These are phyloP conservation scores for Grallaria varia DNA, from an alignment of 2,113 vertebrate genomes.

Conservation along the genomic window DNA sequence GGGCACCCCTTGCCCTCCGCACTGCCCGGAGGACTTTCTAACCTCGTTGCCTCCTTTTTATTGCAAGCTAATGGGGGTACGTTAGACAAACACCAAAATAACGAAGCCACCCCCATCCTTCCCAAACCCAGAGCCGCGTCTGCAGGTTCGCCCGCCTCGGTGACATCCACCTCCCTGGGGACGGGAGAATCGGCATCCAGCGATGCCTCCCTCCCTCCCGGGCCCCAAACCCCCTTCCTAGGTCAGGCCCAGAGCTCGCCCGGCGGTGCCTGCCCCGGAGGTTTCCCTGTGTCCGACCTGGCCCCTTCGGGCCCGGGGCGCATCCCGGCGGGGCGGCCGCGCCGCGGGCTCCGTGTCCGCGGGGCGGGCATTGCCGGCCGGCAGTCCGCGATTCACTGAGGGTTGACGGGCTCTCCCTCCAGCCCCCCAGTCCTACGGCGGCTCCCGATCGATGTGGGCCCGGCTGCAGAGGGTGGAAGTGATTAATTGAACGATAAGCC, in stretches of 20 bases:
- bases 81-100: not conserved
- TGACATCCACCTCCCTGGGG: not conserved
- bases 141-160: not conserved
- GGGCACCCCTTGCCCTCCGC: too few relatives aligned
- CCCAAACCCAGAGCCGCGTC: too few relatives aligned
- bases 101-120: accelerated
- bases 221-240: not conserved
- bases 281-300: not conserved
- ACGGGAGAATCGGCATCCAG: not conserved
- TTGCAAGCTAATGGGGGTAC: not conserved
- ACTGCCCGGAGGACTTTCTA: not conserved
- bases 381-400: not conserved
- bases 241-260: not conserved
- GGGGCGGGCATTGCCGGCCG: not conserved
- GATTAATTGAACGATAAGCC: constrained; percentile 83
- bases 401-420: not conserved
- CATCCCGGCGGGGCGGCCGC: not conserved
- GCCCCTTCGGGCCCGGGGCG: not conserved
- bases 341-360: not conserved
- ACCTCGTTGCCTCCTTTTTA: not conserved
- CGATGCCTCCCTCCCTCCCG: not conserved
- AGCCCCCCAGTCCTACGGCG: not conserved
- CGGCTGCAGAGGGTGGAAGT: constrained; percentile 71
- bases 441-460: constrained; percentile 53
- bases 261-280: not conserved